Evolutionary conservation across 2,113 vertebrate species (phyloP).

Genomic region (Gambusia holbrooki): DNA sequence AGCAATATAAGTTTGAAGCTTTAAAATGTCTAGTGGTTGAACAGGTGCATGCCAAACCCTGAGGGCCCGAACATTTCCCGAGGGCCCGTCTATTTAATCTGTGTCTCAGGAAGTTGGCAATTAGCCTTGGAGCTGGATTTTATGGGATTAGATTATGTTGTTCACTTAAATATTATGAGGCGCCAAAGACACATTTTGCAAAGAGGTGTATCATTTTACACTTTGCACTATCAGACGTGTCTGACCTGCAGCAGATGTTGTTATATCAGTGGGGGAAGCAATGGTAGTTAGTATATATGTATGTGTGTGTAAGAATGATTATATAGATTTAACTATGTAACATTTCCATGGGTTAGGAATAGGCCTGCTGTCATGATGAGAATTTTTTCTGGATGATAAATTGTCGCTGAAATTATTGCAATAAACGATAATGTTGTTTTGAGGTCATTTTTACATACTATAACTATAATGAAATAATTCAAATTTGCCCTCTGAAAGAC

Average conservation of each 20-base stretch:
- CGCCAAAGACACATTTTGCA: slow-evolving; percentile 15
- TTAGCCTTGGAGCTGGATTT: slow-evolving; percentile 13
- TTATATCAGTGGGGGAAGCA: neutral
- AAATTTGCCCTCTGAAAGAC: no score
- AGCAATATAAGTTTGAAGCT: slow-evolving; percentile 28
- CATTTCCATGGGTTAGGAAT: no score
- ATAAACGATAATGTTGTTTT: no score
- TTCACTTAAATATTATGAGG: slow-evolving; percentile 16
- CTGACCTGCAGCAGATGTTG: neutral
- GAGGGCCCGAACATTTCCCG: neutral
- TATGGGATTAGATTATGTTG: slow-evolving; percentile 14
- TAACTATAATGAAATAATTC: no score
- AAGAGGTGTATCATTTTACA: neutral
- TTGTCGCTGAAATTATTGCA: no score
- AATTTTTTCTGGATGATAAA: no score
- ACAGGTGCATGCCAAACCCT: slow-evolving; percentile 13
- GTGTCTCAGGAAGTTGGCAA: slow-evolving; percentile 30
- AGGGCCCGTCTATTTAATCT: slow-evolving; percentile 6
- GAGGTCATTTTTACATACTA: no score
- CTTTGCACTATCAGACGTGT: slow-evolving; percentile 5
- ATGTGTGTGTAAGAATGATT: no score
- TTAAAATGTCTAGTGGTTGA: slow-evolving; percentile 19
- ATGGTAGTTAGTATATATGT: neutral
- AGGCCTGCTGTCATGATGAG: no score
- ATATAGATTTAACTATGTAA: no score